Percentiles rank a stretch among this genome's conserved stretches.
These are phyloP conservation scores for Diplodus sargus DNA, from an alignment of 2,797 vertebrate genomes.

Conservation along the genomic window DNA sequence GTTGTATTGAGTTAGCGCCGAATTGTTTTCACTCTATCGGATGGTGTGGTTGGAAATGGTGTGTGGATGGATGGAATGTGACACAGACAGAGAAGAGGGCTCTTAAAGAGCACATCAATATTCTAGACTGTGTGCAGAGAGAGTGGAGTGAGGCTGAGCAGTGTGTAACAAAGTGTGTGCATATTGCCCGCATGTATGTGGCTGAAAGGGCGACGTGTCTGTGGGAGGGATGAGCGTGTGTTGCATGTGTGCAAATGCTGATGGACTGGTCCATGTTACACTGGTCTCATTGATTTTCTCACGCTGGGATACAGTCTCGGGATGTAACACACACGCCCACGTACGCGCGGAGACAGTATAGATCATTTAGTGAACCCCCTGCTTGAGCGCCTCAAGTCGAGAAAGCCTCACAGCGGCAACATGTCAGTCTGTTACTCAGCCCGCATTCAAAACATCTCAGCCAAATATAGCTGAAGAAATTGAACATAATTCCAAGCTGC, in stretches of 20 bases:
- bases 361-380: constrained; percentile 74
- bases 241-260: constrained; percentile 65
- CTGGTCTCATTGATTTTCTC: constrained; percentile 83
- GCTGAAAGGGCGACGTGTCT: constrained; percentile 24
- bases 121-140: constrained; percentile 75
- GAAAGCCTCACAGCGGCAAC: constrained; percentile 60
- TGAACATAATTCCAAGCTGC: constrained; percentile 39
- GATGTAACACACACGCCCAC: constrained; percentile 53
- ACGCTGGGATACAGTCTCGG: constrained; percentile 82
- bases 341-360: constrained; percentile 39
- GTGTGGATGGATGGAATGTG: constrained; percentile 79
- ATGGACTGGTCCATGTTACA: constrained; percentile 78
- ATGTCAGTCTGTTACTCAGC: constrained; percentile 48
- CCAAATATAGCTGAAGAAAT: constrained; percentile 40
- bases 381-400: constrained; percentile 60
- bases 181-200: constrained; percentile 38
- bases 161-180: constrained; percentile 54
- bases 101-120: constrained; percentile 86
- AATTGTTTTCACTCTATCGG: constrained; percentile 74
- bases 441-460: constrained; percentile 52
- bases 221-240: constrained; percentile 33
- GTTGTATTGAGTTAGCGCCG: constrained; percentile 51
- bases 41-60: constrained; percentile 72
- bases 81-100: constrained; percentile 78
- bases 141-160: constrained; percentile 56